Conservation (phyloP, 2,113 vertebrate genomes). For the Motacilla alba region DNA sequence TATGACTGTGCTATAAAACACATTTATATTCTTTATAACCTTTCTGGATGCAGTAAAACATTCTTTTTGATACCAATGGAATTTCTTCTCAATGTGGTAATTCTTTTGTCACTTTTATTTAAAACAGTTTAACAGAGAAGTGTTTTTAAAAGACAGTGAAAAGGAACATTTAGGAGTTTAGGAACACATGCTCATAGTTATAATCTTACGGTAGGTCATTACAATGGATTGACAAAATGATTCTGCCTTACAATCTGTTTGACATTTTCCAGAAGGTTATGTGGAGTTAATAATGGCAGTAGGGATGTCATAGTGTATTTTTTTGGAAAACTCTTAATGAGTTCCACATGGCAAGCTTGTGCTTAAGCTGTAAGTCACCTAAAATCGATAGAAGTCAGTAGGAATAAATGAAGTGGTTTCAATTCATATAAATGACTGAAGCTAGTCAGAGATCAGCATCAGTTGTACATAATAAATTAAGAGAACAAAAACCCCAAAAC, state of each 20-base stretch:
- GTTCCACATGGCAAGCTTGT: not conserved
- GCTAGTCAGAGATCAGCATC: not conserved
- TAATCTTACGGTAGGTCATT: not conserved
- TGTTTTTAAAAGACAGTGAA: not conserved
- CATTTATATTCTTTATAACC: not conserved
- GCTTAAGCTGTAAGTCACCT: not conserved
- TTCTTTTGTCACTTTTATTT: not conserved
- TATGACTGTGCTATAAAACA: slow-evolving; percentile 9
- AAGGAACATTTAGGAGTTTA: not conserved
- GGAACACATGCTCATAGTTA: not conserved
- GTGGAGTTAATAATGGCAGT: not conserved
- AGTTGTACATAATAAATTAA: not conserved
- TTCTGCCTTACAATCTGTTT: not conserved
- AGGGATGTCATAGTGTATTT: not conserved
- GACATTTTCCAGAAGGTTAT: slow-evolving; percentile 23
- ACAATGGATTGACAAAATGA: not conserved
- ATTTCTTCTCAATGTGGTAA: not conserved
- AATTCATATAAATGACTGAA: not conserved
- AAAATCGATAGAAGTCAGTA: not conserved
- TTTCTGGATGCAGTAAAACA: not conserved
- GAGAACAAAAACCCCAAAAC: not conserved
- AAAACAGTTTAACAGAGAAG: not conserved
- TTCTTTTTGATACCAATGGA: not conserved
- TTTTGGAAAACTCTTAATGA: not conserved
- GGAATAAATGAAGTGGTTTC: not conserved